These are phyloP conservation scores for Ecliptopera silaceata DNA, from an alignment of 2,888 invertebrate genomes.

Conservation along the genomic window DNA sequence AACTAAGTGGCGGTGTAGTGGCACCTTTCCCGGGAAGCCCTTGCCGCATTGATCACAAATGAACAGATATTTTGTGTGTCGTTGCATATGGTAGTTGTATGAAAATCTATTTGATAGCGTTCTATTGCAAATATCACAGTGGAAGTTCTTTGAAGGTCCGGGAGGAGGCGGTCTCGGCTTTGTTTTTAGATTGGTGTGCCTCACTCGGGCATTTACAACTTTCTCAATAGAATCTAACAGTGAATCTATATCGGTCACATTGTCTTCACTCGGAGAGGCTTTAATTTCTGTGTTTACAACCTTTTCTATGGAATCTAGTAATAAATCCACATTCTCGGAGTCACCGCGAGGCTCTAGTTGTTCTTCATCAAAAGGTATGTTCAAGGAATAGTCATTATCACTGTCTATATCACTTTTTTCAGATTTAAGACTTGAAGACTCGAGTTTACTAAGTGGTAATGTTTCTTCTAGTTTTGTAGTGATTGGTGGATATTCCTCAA, in stretches of 20 bases:
- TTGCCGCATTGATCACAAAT: slow-evolving; percentile 74
- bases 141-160: slow-evolving; percentile 32
- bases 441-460: not conserved
- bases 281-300: slow-evolving; percentile 7
- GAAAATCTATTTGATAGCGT: slow-evolving; percentile 56
- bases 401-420: slow-evolving; percentile 18
- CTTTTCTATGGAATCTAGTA: slow-evolving; percentile 31
- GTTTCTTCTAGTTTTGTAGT: not conserved
- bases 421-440: not conserved
- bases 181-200: slow-evolving; percentile 1
- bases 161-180: not conserved
- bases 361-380: slow-evolving; percentile 3
- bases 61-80: slow-evolving; percentile 59
- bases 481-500: not conserved
- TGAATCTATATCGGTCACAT: slow-evolving; percentile 7
- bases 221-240: slow-evolving; percentile 17
- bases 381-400: slow-evolving; percentile 13
- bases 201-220: slow-evolving; percentile 9
- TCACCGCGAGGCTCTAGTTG: slow-evolving; percentile 2
- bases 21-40: slow-evolving; percentile 55
- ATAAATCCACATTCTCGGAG: slow-evolving; percentile 18
- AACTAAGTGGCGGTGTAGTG: slow-evolving; percentile 61
- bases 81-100: slow-evolving; percentile 65
- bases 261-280: not conserved
- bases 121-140: slow-evolving; percentile 61